Evolutionary conservation across 2,888 invertebrate species (phyloP), one percentile per base, ranked within the genome.

Genomic region (Deilephila elpenor): DNA sequence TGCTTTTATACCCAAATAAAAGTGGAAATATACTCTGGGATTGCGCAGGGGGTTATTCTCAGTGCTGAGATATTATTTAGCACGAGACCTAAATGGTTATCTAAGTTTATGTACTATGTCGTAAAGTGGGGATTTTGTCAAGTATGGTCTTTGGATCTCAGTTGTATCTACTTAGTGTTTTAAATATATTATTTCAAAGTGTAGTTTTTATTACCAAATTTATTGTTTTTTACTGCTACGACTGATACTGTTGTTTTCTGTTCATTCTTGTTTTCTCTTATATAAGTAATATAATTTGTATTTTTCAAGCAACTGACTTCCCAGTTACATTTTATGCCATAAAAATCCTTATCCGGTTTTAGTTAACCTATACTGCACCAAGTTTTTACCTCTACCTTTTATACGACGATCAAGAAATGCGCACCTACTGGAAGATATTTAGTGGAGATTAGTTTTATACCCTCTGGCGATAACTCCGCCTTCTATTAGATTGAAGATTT

Each of bases 1-100:
- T 86, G 87, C 87, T 87, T 89, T 90, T 91, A 91, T 87, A 84
- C 85, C 79, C 86, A 86, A 89, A 91, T 91, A 91, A 90, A 90
- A 92, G 86, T 88, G 83, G 80, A 81, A 82, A 85, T 85, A 83
- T 81, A 84, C 53, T 71, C 53, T 51, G 29, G 34, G 29, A 67
- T 67, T 73, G 59, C 67, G 37, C 25, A 64, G 64, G n/a, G 64
- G 25, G 56, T 25, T 67, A 73, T 67, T 67, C 37, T 67, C 8
- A 5, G 37, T 17, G 19, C 37, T 59, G 19, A 56, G 59, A 59
- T 56, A 37, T 72, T 17, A 59, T 59, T n/a, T 37, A 8, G 64
- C 5, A 62, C 62, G 62, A 56, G 56, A 56, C 3, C 25, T 67
- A 6, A 51, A 44, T 25, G 67, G 17, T 67, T 25, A 37, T 37